phyloP scores from a whole-genome alignment of 2,797 vertebrate genomes.

The Ctenosaura bakeri region DNA sequence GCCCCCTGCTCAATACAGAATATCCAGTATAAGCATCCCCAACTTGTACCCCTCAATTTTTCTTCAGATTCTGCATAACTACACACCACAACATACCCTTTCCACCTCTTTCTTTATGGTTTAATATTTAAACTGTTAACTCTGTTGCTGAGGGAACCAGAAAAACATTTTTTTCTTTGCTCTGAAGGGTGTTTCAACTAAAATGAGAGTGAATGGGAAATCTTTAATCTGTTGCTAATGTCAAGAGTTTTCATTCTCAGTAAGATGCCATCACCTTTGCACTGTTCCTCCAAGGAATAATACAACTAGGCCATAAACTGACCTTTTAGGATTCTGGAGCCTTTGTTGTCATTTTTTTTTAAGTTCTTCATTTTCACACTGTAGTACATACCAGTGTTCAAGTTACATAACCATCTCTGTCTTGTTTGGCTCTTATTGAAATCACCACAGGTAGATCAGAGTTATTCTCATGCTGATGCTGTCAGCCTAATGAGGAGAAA shows the following conservation, averaged over 20 bases:
- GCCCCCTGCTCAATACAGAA: no score
- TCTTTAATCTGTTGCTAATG: conserved; percentile 41
- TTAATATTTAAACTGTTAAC: conserved; percentile 57
- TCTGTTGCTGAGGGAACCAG: conserved; percentile 40
- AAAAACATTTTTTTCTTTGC: conserved; percentile 29
- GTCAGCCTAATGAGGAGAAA: background rate
- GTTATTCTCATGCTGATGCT: background rate
- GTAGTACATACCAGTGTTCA: background rate
- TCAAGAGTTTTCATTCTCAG: conserved; percentile 34
- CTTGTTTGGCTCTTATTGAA: background rate
- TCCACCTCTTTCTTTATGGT: background rate
- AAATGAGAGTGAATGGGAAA: conserved; percentile 43
- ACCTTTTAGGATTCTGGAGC: background rate
- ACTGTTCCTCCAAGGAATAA: background rate
- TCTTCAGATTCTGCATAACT: background rate
- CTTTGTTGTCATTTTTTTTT: background rate
- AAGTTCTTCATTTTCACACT: background rate
- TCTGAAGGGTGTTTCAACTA: conserved; percentile 38
- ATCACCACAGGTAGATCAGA: background rate
- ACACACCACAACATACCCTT: rapidly evolving
- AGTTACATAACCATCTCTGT: background rate
- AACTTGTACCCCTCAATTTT: background rate
- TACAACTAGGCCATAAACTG: conserved; percentile 30
- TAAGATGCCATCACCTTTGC: conserved; percentile 21
- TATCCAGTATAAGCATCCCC: no score